Evolutionary conservation across 2,888 invertebrate species (phyloP), one percentile per base, ranked within the genome.

Genomic region (Brachyptera putata): DNA sequence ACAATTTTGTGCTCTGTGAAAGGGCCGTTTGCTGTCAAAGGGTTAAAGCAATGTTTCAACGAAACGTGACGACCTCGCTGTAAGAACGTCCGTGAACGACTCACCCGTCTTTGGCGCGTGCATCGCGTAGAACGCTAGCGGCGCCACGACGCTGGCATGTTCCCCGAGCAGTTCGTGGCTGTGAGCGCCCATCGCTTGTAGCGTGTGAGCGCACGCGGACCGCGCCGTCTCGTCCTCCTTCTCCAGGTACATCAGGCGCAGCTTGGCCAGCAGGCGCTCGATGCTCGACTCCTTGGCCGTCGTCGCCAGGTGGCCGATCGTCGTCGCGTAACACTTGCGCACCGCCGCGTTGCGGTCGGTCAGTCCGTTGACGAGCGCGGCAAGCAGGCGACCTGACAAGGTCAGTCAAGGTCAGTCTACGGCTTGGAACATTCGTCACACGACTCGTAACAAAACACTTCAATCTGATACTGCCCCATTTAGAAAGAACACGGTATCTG

Each of bases 51-150:
- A n/a, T n/a, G n/a, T n/a, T n/a, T n/a, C n/a, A n/a, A n/a, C n/a
- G n/a, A n/a, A n/a, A n/a, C n/a, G n/a, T n/a, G n/a, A n/a, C n/a
- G n/a, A n/a, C n/a, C n/a, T n/a, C n/a, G n/a, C n/a, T n/a, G n/a
- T n/a, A n/a, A n/a, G n/a, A n/a, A n/a, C n/a, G n/a, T n/a, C n/a
- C n/a, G n/a, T n/a, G n/a, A n/a, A n/a, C n/a, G 30, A 7, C 30
- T 30, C 30, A 30, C 30, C 30, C 7, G 80, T 83, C 70, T 85
- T 84, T 68, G 87, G 85, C 16, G 85, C 88, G 70, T 95, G 95
- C 91, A 93, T 95, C 11, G 93, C 95, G 65, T 93, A 83, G 73
- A 94, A 95, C 21, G 90, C 86, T 59, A 94, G 77, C 0, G 95
- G 94, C 67, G 95, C 80, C 9, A 91, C 79, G 24, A 85, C 75